These are phyloP conservation scores for Ormyrus nitidulus DNA, from an alignment of 2,888 invertebrate species.

Conservation along the genomic window DNA sequence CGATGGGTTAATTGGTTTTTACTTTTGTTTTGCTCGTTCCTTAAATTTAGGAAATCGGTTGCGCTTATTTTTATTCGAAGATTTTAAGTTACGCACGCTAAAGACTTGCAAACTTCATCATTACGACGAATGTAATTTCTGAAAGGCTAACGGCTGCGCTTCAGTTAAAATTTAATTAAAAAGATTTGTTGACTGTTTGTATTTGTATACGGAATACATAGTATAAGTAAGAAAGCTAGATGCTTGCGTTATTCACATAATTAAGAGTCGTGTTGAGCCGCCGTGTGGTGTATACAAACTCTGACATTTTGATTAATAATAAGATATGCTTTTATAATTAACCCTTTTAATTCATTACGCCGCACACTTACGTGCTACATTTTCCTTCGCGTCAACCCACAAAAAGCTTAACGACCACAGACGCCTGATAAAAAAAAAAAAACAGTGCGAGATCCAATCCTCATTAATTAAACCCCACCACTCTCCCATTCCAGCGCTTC, in stretches of 20 bases:
- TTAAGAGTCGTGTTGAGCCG: neutral
- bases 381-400: neutral
- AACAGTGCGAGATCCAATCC: too few species aligned
- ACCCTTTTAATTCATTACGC: conserved; percentile 20
- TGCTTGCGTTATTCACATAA: neutral
- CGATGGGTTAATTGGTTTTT: too few species aligned
- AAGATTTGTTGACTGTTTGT: neutral
- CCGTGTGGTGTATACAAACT: neutral
- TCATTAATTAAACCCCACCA: neutral
- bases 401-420: conserved; percentile 2
- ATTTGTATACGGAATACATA: neutral
- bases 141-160: too few species aligned
- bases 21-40: too few species aligned
- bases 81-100: too few species aligned
- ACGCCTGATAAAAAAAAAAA: neutral
- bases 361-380: neutral
- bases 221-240: neutral
- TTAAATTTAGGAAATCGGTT: too few species aligned
- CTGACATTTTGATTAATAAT: neutral
- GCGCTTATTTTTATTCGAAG: too few species aligned
- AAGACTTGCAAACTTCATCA: too few species aligned
- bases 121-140: too few species aligned
- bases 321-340: conserved; percentile 12
- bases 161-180: neutral
- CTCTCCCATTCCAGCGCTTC: too few species aligned